These are phyloP conservation scores for Tamias sibiricus DNA, from an alignment of 2,113 vertebrate genomes.

Conservation along the genomic window DNA sequence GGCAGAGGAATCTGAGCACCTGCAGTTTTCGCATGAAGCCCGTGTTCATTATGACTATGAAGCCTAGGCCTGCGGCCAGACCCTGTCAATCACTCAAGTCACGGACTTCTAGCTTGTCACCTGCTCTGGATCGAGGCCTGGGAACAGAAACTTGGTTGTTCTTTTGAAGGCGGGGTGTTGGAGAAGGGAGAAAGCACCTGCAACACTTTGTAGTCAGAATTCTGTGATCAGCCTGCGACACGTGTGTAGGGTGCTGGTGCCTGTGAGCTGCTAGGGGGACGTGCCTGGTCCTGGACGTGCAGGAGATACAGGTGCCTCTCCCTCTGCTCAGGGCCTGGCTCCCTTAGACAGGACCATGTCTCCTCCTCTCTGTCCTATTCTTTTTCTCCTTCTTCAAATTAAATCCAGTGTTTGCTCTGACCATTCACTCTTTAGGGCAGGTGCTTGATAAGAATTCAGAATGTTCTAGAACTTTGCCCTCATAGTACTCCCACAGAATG, in stretches of 20 bases:
- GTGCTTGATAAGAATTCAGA: not conserved
- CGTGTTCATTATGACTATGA: rapidly evolving
- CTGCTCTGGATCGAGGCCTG: not conserved
- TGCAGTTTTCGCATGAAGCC: not conserved
- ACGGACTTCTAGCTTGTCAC: rapidly evolving
- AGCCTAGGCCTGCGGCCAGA: not conserved
- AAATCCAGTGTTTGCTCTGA: not conserved
- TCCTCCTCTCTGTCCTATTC: not conserved
- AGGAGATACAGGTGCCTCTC: rapidly evolving
- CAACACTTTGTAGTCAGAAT: not conserved
- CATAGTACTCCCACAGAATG: not conserved
- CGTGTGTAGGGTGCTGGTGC: rapidly evolving
- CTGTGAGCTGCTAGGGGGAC: not conserved
- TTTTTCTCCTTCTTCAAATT: not conserved
- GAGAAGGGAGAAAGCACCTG: not conserved
- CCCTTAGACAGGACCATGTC: rapidly evolving
- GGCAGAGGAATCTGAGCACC: not conserved
- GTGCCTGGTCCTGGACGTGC: rapidly evolving
- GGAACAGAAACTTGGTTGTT: not conserved
- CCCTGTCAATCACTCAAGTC: not conserved
- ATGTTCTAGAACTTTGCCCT: not conserved
- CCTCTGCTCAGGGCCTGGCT: rapidly evolving
- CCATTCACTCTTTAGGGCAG: no score
- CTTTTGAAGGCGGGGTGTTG: rapidly evolving
- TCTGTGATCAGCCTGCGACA: not conserved